Evolutionary conservation across 2,113 vertebrate species (phyloP), one percentile per base, ranked within the genome.

Genomic region (Apaloderma vittatum): DNA sequence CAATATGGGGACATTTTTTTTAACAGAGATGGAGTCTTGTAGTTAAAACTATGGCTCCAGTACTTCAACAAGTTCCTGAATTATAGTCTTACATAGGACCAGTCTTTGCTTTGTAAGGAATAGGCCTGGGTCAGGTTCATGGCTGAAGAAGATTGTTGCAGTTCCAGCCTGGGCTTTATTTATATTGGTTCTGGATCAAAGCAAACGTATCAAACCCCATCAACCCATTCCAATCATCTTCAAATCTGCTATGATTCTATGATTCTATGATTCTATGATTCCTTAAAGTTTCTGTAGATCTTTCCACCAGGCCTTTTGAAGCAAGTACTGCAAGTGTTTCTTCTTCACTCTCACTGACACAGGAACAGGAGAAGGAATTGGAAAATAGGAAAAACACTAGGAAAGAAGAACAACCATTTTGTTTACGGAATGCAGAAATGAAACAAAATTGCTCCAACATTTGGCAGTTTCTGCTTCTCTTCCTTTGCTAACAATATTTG

Each of bases 71-170:
- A 4, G 19, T 15, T 71, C 15, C 9, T 43, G 43, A 94, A 59
- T 55, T 2, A 45, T 3, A 17, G 20, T 37, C 8, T 52, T 57
- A 48, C 0, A 8, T 2, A 22, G 12, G 3, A 49, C 40, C 6
- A 49, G 3, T 46, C 23, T 15, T 88, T 73, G 10, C 4, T 80
- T 88, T 72, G 17, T 43, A 67, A 65, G 72, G 52, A 55, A 21
- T 40, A 40, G 12, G 11, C 40, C 58, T 71, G 1, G 0, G 0
- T 12, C 72, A 52, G 2, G 8, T 37, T 91, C 37, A 68, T 1
- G 80, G 27, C 26, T 65, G 40, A 40, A 76, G 86, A 86, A 51
- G 48, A 63, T 6, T 21, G 7, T n/a, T 94, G 16, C 24, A 55
- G 12, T 63, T 79, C 29, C 37, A 83, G 16, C 22, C 22, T 46